Evolutionary conservation across 2,113 vertebrate genomes (phyloP), one percentile per base, ranked within the genome.

Genomic region (Archocentrus centrarchus): DNA sequence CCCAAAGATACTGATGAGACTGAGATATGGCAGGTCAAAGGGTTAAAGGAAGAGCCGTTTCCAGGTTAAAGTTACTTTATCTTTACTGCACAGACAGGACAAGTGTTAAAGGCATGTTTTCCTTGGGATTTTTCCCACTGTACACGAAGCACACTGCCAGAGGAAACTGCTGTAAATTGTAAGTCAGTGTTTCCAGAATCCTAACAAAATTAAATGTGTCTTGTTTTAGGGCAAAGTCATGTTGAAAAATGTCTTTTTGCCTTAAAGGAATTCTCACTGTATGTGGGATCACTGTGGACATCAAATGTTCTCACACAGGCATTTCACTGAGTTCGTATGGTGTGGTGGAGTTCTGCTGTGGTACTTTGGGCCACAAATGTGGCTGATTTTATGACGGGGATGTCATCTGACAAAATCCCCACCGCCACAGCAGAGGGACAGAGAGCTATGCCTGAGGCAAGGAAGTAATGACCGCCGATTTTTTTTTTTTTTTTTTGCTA

Each of bases 1-100:
- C 41, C 47, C 9, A 15, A 81, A 70, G 41, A 81, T 3, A 37
- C 70, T 70, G 86, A 88, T 59, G 22, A 77, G 64, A 63, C 58
- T 58, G 57, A 60, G 53, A 77, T 0, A 53, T 32, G 1, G 20
- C 61, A 75, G 32, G 50, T 75, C 27, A 39, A 53, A 47, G 30
- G 24, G 13, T 77, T 57, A 30, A 77, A 82, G 64, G 18, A 66
- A 35, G 32, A 81, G 14, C 10, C 0, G 6, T 24, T 50, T 70
- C 44, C 5, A 24, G 18, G 18, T 22, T 63, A 22, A 58, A 81
- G 11, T 6, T 18, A 2, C 22, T 64, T 39, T 37, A 32, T 5
- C 57, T 76, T 57, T 6, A 27, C 37, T 76, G 41, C 18, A 60
- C 13, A 70, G 18, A 53, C 24, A 14, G 44, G 30, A 55, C 1